Percentiles rank a stretch among this genome's conserved stretches.
These are phyloP conservation scores for Mesorhabditis belari DNA, from an alignment of 2,888 invertebrate species.

Conservation along the genomic window DNA sequence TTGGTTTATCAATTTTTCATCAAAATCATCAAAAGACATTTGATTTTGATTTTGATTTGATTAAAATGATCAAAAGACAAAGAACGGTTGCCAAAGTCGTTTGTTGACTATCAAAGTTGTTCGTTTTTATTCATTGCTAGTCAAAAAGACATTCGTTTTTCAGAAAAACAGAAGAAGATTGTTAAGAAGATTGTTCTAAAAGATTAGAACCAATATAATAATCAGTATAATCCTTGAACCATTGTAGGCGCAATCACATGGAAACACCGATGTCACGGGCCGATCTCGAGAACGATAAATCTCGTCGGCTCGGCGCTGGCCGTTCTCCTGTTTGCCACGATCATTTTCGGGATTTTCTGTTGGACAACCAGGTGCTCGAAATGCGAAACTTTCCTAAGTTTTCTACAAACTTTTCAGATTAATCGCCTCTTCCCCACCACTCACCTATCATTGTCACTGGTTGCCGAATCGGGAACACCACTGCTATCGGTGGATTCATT, in stretches of 20 bases:
- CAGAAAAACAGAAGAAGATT: neutral
- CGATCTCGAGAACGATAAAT: slow-evolving; percentile 18
- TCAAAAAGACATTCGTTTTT: too few relatives aligned
- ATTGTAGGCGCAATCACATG: slow-evolving; percentile 16
- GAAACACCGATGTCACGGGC: slow-evolving; percentile 24
- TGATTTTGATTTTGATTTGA: too few relatives aligned
- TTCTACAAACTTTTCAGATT: slow-evolving; percentile 8
- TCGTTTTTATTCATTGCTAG: too few relatives aligned
- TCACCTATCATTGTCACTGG: slow-evolving; percentile 28
- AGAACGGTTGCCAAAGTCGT: too few relatives aligned
- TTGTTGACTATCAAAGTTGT: too few relatives aligned
- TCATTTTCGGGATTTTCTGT: neutral
- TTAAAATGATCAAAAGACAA: too few relatives aligned
- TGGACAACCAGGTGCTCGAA: neutral
- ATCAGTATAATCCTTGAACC: neutral
- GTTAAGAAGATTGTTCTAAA: too few relatives aligned
- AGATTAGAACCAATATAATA: neutral
- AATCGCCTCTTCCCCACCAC: slow-evolving; percentile 1
- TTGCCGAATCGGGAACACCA: slow-evolving; percentile 15
- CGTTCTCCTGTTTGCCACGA: slow-evolving; percentile 19
- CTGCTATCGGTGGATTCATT: slow-evolving; percentile 28
- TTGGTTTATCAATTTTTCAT: neutral
- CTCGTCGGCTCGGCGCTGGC: slow-evolving; percentile 23
- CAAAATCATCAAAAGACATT: too few relatives aligned
- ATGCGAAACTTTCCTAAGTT: neutral